Conservation (phyloP, 2,888 invertebrate genomes). For the Sesamia inferens region DNA sequence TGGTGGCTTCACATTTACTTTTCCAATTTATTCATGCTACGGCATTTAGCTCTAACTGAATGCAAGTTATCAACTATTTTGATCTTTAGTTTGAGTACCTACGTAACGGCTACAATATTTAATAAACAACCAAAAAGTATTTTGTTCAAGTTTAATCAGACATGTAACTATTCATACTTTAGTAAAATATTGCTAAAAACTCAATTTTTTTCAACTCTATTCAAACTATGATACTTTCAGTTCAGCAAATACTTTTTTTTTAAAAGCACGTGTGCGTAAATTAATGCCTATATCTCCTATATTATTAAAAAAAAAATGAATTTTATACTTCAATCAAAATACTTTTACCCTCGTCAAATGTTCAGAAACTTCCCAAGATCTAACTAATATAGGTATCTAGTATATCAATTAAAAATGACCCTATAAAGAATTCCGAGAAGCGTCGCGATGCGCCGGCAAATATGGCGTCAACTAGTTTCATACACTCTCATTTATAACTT, state of each 20-base stretch:
- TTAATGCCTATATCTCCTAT: background rate
- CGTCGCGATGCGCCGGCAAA: constrained; percentile 36
- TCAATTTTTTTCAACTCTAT: background rate
- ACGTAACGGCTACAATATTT: background rate
- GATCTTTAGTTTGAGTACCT: constrained; percentile 4
- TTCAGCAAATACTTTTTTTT: no score
- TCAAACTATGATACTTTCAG: background rate
- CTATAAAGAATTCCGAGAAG: constrained; percentile 34
- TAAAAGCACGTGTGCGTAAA: no score
- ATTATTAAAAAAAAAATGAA: background rate
- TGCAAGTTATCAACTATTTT: constrained; percentile 8
- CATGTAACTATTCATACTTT: background rate
- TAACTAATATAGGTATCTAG: constrained; percentile 10
- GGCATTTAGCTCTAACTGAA: constrained; percentile 4
- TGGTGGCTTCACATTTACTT: background rate
- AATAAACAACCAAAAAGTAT: background rate
- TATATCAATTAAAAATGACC: constrained; percentile 18
- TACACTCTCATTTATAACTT: constrained; percentile 27
- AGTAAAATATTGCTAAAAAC: background rate
- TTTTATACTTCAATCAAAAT: background rate
- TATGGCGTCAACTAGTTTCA: constrained; percentile 50
- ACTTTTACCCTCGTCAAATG: background rate
- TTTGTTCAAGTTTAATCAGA: constrained; percentile 8
- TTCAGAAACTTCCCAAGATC: background rate
- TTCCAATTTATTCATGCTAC: background rate